These are phyloP conservation scores for Aplocera efformata DNA, from an alignment of 2,888 invertebrate species.

Conservation along the genomic window DNA sequence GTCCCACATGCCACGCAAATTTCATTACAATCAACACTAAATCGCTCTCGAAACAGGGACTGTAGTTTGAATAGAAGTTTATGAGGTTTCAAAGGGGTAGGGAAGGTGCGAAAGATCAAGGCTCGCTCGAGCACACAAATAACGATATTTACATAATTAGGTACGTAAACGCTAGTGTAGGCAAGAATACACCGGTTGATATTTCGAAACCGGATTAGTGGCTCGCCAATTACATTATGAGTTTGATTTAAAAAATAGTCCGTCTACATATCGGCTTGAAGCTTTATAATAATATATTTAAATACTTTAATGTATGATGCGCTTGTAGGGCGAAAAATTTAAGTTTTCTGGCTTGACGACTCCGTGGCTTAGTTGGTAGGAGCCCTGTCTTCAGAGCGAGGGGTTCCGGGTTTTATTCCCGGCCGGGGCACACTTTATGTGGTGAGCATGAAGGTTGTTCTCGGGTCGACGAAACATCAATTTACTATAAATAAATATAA, in stretches of 20 bases:
- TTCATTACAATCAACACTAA: constrained; percentile 58
- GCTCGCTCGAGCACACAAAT: constrained; percentile 42
- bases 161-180: constrained; percentile 32
- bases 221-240: constrained; percentile 31
- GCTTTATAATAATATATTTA: too few relatives aligned
- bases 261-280: constrained; percentile 8
- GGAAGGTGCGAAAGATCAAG: constrained; percentile 66
- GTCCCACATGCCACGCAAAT: constrained; percentile 73
- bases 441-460: too few relatives aligned
- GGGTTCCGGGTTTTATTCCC: too few relatives aligned
- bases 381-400: too few relatives aligned
- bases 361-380: too few relatives aligned
- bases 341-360: too few relatives aligned
- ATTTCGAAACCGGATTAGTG: constrained; percentile 60
- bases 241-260: constrained; percentile 29
- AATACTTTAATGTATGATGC: too few relatives aligned
- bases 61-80: constrained; percentile 39
- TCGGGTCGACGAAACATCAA: too few relatives aligned
- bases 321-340: too few relatives aligned
- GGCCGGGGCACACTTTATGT: too few relatives aligned
- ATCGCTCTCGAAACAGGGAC: constrained; percentile 54
- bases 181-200: constrained; percentile 60
- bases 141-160: constrained; percentile 60
- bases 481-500: too few relatives aligned
- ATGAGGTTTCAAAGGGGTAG: constrained; percentile 45